Conservation (phyloP, 2,797 vertebrate species). For the Enteromius thamalakanensis region DNA sequence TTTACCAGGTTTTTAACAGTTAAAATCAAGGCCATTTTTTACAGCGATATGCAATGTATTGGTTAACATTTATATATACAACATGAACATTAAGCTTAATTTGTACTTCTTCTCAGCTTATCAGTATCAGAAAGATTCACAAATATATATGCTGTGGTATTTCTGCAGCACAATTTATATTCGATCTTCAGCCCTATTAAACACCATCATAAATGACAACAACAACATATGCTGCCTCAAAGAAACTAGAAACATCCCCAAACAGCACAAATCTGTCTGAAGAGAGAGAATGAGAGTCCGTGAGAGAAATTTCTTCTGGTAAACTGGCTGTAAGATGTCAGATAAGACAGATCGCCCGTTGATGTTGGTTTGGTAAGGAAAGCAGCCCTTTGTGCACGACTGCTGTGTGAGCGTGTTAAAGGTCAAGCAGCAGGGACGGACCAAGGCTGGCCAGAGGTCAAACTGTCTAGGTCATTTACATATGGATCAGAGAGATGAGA, state of each 20-base stretch:
- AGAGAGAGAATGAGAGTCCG: neutral
- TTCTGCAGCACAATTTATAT: neutral
- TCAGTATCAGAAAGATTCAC: neutral
- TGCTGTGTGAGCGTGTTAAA: slow-evolving; percentile 59
- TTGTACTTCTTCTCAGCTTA: neutral
- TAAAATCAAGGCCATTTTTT: too few species aligned
- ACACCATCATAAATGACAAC: neutral
- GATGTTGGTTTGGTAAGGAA: slow-evolving; percentile 38
- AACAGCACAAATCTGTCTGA: slow-evolving; percentile 12
- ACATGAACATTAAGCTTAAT: neutral
- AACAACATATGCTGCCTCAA: slow-evolving; percentile 53
- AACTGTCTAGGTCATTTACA: slow-evolving; percentile 60
- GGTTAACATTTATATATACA: too few species aligned
- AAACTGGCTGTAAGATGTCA: slow-evolving; percentile 38
- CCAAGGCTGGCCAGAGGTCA: slow-evolving; percentile 63
- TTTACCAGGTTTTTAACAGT: too few species aligned
- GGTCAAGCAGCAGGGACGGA: slow-evolving; percentile 56
- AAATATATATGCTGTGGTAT: neutral
- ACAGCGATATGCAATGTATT: neutral
- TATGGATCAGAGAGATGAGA: slow-evolving; percentile 33
- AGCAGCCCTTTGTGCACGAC: slow-evolving; percentile 29
- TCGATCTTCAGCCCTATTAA: slow-evolving; percentile 7
- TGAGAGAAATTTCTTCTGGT: neutral
- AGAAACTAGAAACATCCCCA: neutral
- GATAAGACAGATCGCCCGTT: slow-evolving; percentile 40